Percentiles rank a stretch among this genome's conserved stretches.
Conservation (phyloP, 2,888 invertebrate species). For the Drosophila longiperda region DNA sequence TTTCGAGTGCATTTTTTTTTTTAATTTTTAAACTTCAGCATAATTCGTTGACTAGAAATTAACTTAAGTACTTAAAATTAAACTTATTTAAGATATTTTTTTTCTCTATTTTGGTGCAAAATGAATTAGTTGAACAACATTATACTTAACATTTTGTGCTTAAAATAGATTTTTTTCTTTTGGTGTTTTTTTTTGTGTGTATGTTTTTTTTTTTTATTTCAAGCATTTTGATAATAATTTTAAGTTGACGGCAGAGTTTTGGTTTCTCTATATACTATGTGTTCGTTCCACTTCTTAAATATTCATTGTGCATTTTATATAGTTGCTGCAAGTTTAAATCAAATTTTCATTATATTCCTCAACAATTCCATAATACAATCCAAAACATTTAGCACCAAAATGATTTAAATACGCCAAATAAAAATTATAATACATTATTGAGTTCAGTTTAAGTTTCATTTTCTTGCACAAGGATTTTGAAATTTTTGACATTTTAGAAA, state of each 20-base stretch:
- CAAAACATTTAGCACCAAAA: constrained; percentile 69
- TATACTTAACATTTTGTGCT: constrained; percentile 40
- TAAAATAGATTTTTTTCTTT: constrained; percentile 32
- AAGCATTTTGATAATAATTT: constrained; percentile 14
- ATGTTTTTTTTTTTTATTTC: constrained; percentile 13
- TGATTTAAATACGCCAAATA: constrained; percentile 62
- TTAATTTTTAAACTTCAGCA: constrained; percentile 64
- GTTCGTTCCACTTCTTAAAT: constrained; percentile 13
- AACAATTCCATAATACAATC: constrained; percentile 52
- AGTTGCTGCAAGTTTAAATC: constrained; percentile 69
- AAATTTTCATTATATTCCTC: constrained; percentile 34
- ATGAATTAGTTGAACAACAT: constrained; percentile 48
- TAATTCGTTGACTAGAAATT: constrained; percentile 80
- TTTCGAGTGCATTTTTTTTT: constrained; percentile 43
- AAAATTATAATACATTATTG: constrained; percentile 32
- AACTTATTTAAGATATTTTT: constrained; percentile 34
- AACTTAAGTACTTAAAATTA: constrained; percentile 74
- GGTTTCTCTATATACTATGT: constrained; percentile 41
- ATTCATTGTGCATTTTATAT: constrained; percentile 29
- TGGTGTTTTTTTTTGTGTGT: constrained; percentile 31
- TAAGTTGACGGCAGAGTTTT: constrained; percentile 55
- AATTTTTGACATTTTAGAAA: constrained; percentile 51
- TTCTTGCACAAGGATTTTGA: constrained; percentile 47
- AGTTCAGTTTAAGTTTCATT: constrained; percentile 27
- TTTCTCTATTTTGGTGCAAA: constrained; percentile 57